Evolutionary conservation across 2,113 vertebrate species (phyloP).

Genomic region (Rutilus rutilus): DNA sequence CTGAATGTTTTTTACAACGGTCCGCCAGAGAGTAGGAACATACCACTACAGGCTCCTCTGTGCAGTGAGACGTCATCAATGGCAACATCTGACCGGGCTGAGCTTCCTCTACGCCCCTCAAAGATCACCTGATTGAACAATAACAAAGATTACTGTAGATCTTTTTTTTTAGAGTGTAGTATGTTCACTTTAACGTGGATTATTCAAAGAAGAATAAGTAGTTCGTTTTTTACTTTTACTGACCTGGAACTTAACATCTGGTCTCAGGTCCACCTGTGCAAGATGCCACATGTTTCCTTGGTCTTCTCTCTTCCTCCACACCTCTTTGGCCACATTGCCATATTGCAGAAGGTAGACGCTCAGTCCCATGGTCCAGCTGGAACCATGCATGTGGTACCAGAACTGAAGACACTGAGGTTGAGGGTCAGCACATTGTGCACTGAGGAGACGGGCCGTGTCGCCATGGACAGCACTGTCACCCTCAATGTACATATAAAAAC

Average conservation of each 20-base stretch:
- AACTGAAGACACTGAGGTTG: slow-evolving; percentile 82
- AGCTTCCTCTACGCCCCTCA: slow-evolving; percentile 76
- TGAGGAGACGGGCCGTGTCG: slow-evolving; percentile 38
- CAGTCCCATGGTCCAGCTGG: neutral
- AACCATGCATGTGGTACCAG: slow-evolving; percentile 85
- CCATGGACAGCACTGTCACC: neutral
- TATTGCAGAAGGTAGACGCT: no score
- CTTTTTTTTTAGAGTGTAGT: no score
- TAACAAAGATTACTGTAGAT: no score
- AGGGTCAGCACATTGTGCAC: slow-evolving; percentile 66
- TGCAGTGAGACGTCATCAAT: slow-evolving; percentile 78
- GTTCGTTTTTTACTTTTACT: no score
- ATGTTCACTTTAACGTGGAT: no score
- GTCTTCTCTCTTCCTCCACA: no score
- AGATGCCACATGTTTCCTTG: slow-evolving; percentile 63
- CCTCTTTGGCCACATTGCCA: no score
- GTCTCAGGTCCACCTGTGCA: slow-evolving; percentile 68
- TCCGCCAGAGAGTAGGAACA: neutral
- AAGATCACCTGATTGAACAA: slow-evolving; percentile 78
- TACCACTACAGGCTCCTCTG: slow-evolving; percentile 74
- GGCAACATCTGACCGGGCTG: slow-evolving; percentile 72
- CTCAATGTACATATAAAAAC: neutral
- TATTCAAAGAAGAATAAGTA: no score
- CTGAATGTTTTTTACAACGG: neutral
- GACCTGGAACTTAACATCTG: slow-evolving; percentile 58